Conservation (phyloP, 2,888 invertebrate genomes). For the Eilema sororculum region DNA sequence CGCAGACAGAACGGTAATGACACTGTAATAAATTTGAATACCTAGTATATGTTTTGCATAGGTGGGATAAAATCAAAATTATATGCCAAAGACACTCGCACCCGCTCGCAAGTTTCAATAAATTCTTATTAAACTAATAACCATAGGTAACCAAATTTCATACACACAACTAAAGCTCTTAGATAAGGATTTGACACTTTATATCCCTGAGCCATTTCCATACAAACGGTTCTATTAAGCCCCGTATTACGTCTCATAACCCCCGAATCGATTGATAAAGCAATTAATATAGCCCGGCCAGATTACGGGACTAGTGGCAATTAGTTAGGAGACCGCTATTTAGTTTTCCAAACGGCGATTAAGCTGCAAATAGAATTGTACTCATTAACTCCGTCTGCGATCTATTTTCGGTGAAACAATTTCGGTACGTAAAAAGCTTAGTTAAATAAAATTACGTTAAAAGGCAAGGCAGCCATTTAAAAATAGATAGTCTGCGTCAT, state of each 20-base stretch:
- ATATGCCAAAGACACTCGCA: background rate
- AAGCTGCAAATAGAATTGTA: slow-evolving; percentile 38
- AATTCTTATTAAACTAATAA: slow-evolving; percentile 19
- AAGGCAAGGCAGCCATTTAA: too few species aligned
- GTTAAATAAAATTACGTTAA: background rate
- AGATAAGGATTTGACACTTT: slow-evolving; percentile 34
- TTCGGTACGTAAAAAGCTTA: slow-evolving; percentile 1
- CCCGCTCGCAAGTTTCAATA: background rate
- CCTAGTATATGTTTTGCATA: too few species aligned
- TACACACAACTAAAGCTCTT: slow-evolving; percentile 11
- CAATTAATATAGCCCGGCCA: slow-evolving; percentile 47
- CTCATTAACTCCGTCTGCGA: slow-evolving; percentile 13
- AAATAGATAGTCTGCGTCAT: background rate
- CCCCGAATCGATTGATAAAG: slow-evolving; percentile 47
- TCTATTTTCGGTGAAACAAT: slow-evolving; percentile 16
- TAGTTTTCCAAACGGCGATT: slow-evolving; percentile 49
- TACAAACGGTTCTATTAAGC: slow-evolving; percentile 20
- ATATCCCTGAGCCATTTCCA: slow-evolving; percentile 28
- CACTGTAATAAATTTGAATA: too few species aligned
- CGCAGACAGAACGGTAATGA: too few species aligned
- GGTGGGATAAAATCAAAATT: too few species aligned
- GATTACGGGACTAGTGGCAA: slow-evolving; percentile 44
- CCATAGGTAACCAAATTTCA: background rate
- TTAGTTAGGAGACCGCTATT: slow-evolving; percentile 52
- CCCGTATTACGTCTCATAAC: slow-evolving; percentile 37